Evolutionary conservation across 1,140 invertebrate genomes (phyloP).

Genomic region (Chrysopa pallens): DNA sequence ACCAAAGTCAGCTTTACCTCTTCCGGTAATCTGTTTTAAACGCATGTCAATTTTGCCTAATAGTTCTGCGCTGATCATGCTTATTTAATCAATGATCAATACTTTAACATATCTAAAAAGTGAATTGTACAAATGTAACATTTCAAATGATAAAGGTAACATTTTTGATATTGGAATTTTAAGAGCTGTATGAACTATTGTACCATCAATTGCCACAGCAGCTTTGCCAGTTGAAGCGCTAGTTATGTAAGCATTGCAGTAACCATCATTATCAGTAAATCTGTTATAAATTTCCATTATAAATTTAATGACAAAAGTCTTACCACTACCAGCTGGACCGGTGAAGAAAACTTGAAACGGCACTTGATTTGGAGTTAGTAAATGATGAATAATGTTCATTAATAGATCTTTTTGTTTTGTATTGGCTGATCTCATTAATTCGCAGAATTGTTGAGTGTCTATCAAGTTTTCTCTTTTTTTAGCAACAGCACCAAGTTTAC

Average conservation of each 20-base stretch:
- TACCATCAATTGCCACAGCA: conserved; percentile 16
- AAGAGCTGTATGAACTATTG: conserved; percentile 16
- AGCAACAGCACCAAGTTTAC: conserved; percentile 6
- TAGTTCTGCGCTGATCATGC: too few species aligned
- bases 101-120: conserved; percentile 9
- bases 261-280: conserved; percentile 7
- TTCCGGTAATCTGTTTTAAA: conserved; percentile 11
- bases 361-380: background rate
- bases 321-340: conserved; percentile 8
- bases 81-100: conserved; percentile 7
- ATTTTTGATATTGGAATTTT: conserved; percentile 6
- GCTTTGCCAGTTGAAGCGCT: conserved; percentile 21
- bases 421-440: conserved; percentile 5
- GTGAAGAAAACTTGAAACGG: conserved; percentile 5
- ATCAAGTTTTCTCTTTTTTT: conserved; percentile 11
- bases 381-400: background rate
- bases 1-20: conserved; percentile 7
- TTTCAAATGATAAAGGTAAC: conserved; percentile 8
- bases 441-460: background rate
- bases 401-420: conserved; percentile 2
- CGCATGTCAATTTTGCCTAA: too few species aligned
- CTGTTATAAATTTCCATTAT: conserved; percentile 16
- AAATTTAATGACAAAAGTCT: conserved; percentile 12
- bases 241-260: conserved; percentile 8
- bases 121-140: conserved; percentile 7